A percentile compares a stretch with the other conserved stretches of the same genome.
Evolutionary conservation across 92 coral and sea anemone genomes (phyloP).

Genomic region (Virgularia gustaviana): DNA sequence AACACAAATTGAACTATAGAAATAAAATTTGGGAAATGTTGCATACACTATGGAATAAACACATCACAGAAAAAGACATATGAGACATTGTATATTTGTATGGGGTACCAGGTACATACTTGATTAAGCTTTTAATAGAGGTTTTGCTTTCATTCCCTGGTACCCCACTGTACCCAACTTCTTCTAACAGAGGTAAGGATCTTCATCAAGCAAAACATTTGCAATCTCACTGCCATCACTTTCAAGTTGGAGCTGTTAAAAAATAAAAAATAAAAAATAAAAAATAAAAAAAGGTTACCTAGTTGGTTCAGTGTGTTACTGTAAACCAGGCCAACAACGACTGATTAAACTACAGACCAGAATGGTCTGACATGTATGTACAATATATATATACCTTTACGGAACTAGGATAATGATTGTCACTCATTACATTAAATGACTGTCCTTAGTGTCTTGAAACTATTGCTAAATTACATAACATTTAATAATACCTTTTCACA

Average conservation of each 20-base stretch:
- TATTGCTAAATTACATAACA: background rate
- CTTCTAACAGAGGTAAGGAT: slow-evolving; percentile 17
- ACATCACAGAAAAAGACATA: background rate
- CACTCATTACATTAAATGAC: too few relatives aligned
- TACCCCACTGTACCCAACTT: slow-evolving; percentile 18
- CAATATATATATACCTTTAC: too few relatives aligned
- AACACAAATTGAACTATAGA: slow-evolving; percentile 25
- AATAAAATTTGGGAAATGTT: too few relatives aligned
- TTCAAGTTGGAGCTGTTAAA: background rate
- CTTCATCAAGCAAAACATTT: slow-evolving; percentile 10
- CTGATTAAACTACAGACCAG: too few relatives aligned
- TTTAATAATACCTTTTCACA: slow-evolving; percentile 36
- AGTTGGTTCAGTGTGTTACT: background rate
- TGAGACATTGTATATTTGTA: background rate
- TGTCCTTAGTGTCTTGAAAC: too few relatives aligned
- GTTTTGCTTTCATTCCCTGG: slow-evolving; percentile 23
- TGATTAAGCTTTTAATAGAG: slow-evolving; percentile 15
- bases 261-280: background rate
- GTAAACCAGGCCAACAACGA: too few relatives aligned
- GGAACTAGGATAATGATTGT: too few relatives aligned
- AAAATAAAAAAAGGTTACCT: background rate
- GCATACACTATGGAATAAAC: too few relatives aligned
- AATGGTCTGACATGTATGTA: too few relatives aligned
- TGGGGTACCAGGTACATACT: background rate
- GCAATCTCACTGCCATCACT: background rate